Percentiles rank a stretch among this genome's conserved stretches.
These are phyloP conservation scores for Eleutherodactylus coqui DNA, from an alignment of 2,797 vertebrate species.

Conservation along the genomic window DNA sequence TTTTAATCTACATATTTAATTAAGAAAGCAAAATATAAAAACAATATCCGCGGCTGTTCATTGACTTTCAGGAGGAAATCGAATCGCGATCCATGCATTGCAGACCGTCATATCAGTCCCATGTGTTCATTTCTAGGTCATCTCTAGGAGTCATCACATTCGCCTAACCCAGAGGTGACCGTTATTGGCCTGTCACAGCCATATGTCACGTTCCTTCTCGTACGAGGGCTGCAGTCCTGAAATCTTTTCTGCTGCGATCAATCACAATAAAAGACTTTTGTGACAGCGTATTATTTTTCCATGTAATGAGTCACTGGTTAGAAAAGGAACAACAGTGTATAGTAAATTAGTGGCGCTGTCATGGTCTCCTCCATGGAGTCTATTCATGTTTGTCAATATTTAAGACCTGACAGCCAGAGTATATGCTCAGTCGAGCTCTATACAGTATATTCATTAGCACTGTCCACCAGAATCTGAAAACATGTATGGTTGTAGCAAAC, in stretches of 20 bases:
- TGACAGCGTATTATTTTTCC: conserved; percentile 53
- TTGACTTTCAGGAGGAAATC: not conserved
- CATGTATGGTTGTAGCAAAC: not conserved
- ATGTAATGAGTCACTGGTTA: conserved; percentile 50
- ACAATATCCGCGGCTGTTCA: not conserved
- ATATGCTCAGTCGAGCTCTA: not conserved
- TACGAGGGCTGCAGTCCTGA: not conserved
- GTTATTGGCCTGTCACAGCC: conserved; percentile 44
- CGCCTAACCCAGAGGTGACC: conserved; percentile 1
- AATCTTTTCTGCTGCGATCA: conserved; percentile 41
- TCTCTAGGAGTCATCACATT: not conserved
- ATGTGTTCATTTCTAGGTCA: not conserved
- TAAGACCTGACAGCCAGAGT: not conserved
- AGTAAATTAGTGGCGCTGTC: conserved; percentile 42
- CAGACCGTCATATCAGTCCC: not conserved
- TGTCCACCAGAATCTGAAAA: not conserved
- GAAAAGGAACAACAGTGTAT: conserved; percentile 25
- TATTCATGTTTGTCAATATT: not conserved
- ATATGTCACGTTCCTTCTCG: conserved; percentile 28
- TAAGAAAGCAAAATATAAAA: not conserved
- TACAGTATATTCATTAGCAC: not conserved
- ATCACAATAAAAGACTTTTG: conserved; percentile 46
- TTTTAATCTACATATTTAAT: not conserved
- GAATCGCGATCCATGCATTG: not conserved
- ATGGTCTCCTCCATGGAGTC: not conserved